phyloP scores from a whole-genome alignment of 2,797 vertebrate genomes.

The Microcaecilia unicolor region DNA sequence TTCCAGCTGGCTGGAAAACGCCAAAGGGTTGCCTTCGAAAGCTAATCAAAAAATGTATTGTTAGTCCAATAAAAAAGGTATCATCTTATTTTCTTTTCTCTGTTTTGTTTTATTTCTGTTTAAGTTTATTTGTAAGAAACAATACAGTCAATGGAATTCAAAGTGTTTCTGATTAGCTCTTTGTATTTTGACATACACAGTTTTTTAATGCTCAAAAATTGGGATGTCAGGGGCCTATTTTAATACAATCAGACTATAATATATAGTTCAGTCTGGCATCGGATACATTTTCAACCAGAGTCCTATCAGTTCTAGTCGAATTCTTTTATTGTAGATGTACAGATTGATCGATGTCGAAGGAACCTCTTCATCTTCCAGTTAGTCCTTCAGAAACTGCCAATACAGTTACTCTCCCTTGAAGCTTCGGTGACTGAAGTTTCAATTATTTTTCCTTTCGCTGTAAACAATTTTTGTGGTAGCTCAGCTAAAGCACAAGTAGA shows the following conservation, averaged over 20 bases:
- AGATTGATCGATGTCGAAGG: neutral
- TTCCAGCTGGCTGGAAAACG: no score
- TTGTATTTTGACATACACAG: no score
- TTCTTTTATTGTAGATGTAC: slow-evolving; percentile 6
- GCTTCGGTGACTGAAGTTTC: neutral
- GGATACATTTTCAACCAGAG: fast-evolving
- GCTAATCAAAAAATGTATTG: no score
- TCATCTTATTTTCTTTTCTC: no score
- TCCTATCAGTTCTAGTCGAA: slow-evolving; percentile 4
- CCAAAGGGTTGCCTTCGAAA: no score
- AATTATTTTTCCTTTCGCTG: neutral
- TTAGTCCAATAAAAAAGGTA: no score
- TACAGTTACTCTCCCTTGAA: neutral
- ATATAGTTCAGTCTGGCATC: neutral
- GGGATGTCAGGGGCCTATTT: neutral
- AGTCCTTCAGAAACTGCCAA: slow-evolving; percentile 2
- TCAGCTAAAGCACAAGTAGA: slow-evolving; percentile 28
- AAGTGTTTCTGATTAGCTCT: no score
- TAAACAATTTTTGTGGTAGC: slow-evolving; percentile 1
- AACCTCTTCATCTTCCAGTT: neutral
- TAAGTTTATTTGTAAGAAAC: no score
- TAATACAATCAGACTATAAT: neutral
- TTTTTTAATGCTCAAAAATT: neutral
- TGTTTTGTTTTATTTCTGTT: no score
- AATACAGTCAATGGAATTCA: no score